Evolutionary conservation across 2,888 invertebrate genomes (phyloP).

Genomic region (Lingula anatina): DNA sequence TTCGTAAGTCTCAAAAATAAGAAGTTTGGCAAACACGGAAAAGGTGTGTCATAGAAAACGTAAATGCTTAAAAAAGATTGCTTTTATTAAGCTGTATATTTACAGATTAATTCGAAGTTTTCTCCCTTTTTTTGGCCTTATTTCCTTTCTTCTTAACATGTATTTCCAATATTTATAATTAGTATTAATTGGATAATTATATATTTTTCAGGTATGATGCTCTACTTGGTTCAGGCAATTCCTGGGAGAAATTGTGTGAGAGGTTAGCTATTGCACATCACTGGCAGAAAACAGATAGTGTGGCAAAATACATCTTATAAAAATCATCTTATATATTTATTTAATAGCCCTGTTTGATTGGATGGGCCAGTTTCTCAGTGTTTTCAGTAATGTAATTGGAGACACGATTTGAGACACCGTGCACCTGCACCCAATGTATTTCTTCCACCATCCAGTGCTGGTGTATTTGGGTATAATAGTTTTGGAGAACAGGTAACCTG

Average conservation of each 20-base stretch:
- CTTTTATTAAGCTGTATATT: too few relatives aligned
- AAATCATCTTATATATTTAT: too few relatives aligned
- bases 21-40: too few relatives aligned
- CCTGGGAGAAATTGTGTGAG: slow-evolving; percentile 40
- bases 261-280: slow-evolving; percentile 12
- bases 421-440: neutral
- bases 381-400: too few relatives aligned
- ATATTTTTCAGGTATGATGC: slow-evolving; percentile 38
- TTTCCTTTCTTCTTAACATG: neutral
- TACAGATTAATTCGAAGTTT: too few relatives aligned
- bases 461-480: too few relatives aligned
- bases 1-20: slow-evolving; percentile 40
- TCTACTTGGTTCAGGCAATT: slow-evolving; percentile 25
- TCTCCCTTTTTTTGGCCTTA: neutral
- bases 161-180: neutral
- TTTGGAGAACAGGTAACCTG: too few relatives aligned
- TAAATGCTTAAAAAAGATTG: too few relatives aligned
- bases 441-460: neutral
- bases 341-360: too few relatives aligned
- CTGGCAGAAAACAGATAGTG: neutral
- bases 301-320: too few relatives aligned
- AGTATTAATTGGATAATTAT: neutral
- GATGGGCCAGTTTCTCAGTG: too few relatives aligned
- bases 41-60: too few relatives aligned
- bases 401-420: neutral